phyloP scores from a whole-genome alignment of 1,140 invertebrate species.

The Muscidifurax raptorellus region DNA sequence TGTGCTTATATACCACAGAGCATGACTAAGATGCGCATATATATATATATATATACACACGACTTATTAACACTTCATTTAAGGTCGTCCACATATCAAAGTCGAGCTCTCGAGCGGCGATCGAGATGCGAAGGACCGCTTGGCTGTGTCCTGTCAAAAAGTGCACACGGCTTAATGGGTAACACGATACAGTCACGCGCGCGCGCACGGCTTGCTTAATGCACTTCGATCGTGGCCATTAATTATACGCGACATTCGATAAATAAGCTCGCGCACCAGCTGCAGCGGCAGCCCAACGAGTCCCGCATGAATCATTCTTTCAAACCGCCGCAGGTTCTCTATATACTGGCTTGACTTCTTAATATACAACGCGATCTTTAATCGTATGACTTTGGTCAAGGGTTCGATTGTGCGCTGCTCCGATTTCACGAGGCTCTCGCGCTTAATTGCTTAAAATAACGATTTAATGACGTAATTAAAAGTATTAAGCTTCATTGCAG shows the following conservation, averaged over 20 bases:
- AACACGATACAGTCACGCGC: conserved; percentile 46
- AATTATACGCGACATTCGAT: conserved; percentile 61
- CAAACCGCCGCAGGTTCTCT: background rate
- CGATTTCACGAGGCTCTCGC: conserved; percentile 7
- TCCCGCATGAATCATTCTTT: conserved; percentile 42
- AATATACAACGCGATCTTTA: conserved; percentile 21
- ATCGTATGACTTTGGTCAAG: conserved; percentile 6
- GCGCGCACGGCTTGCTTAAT: conserved; percentile 59
- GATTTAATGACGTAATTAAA: conserved; percentile 39
- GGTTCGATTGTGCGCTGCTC: background rate
- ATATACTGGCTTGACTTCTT: conserved; percentile 25
- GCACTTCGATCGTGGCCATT: conserved; percentile 60
- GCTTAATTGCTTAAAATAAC: conserved; percentile 9
- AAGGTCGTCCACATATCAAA: conserved; percentile 2
- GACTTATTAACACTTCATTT: conserved; percentile 34
- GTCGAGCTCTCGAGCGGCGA: background rate
- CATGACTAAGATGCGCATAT: background rate
- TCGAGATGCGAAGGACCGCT: background rate
- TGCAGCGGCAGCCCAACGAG: background rate
- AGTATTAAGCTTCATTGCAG: conserved; percentile 7
- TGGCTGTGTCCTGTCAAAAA: conserved; percentile 44
- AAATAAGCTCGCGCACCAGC: conserved; percentile 58
- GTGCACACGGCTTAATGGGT: conserved; percentile 58
- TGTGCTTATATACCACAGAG: background rate
- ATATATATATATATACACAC: background rate